Conservation (phyloP, 2,797 vertebrate genomes). For the Pterois miles region DNA sequence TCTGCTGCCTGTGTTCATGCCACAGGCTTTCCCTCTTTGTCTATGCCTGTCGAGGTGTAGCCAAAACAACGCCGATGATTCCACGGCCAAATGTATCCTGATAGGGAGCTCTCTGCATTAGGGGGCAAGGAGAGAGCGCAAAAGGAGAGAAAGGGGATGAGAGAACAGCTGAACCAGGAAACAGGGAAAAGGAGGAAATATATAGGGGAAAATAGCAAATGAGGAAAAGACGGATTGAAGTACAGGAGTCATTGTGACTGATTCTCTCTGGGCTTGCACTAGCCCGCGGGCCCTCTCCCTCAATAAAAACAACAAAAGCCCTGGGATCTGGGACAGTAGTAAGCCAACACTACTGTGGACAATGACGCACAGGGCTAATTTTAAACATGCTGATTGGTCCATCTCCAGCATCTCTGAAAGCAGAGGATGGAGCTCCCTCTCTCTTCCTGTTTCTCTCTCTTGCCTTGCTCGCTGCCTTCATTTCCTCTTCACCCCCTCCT, state of each 20-base stretch:
- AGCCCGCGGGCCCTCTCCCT: conserved; percentile 17
- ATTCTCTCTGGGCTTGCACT: conserved; percentile 21
- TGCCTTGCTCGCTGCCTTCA: no score
- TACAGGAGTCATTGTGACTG: conserved; percentile 14
- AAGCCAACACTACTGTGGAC: conserved; percentile 41
- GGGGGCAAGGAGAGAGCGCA: conserved; percentile 1
- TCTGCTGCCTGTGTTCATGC: conserved; percentile 34
- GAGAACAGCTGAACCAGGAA: conserved; percentile 9
- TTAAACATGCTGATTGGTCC: conserved; percentile 64
- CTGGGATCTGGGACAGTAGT: conserved; percentile 27
- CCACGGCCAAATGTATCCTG: conserved; percentile 68
- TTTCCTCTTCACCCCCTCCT: neutral
- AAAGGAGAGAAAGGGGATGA: neutral
- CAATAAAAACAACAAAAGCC: conserved; percentile 35
- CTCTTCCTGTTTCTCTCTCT: neutral
- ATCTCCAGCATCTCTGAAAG: conserved; percentile 42
- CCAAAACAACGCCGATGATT: conserved; percentile 63
- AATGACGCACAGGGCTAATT: conserved; percentile 60
- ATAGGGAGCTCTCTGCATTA: conserved; percentile 39
- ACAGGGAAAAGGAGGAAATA: conserved; percentile 5
- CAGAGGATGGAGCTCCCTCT: conserved; percentile 16
- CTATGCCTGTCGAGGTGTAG: conserved; percentile 54
- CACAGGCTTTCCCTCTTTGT: conserved; percentile 33
- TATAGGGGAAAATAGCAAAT: neutral
- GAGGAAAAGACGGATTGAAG: conserved; percentile 11